phyloP scores from a whole-genome alignment of 2,797 vertebrate genomes.

The Ammospiza maritima region DNA sequence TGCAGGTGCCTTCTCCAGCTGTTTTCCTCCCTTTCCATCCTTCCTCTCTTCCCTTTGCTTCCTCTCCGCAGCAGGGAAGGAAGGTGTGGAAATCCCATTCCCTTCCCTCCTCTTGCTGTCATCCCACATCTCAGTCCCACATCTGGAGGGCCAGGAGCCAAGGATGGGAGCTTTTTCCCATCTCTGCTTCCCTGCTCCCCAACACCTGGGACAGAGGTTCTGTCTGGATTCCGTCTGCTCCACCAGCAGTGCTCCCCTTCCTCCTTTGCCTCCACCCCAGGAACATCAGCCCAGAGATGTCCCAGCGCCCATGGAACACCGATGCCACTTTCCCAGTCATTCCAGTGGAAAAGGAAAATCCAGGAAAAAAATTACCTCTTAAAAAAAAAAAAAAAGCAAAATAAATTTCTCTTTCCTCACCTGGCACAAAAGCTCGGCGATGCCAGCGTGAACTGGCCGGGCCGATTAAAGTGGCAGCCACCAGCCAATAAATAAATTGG shows the following conservation, averaged over 20 bases:
- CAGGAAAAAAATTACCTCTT: not conserved
- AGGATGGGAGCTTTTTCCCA: fast-evolving
- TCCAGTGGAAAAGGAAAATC: not conserved
- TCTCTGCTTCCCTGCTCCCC: not conserved
- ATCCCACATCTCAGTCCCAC: not conserved
- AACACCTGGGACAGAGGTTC: fast-evolving
- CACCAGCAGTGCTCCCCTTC: not conserved
- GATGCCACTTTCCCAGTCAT: not conserved
- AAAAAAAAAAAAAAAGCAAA: not conserved
- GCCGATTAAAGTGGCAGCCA: conserved; percentile 50
- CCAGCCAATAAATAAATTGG: conserved; percentile 66
- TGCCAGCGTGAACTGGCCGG: conserved; percentile 14
- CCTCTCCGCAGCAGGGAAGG: fast-evolving
- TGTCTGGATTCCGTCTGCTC: not conserved
- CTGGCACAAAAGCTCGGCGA: not conserved
- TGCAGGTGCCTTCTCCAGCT: not conserved
- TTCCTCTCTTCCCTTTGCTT: not conserved
- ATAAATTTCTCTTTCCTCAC: not conserved
- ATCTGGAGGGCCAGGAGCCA: not conserved
- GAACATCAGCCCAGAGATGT: not conserved
- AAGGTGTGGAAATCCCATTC: not conserved
- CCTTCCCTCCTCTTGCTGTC: not conserved
- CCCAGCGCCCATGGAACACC: not conserved
- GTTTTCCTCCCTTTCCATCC: not conserved
- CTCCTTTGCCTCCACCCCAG: not conserved